Evolutionary conservation across 2,888 invertebrate genomes (phyloP), one percentile per base, ranked within the genome.

Genomic region (Cephus spinipes): DNA sequence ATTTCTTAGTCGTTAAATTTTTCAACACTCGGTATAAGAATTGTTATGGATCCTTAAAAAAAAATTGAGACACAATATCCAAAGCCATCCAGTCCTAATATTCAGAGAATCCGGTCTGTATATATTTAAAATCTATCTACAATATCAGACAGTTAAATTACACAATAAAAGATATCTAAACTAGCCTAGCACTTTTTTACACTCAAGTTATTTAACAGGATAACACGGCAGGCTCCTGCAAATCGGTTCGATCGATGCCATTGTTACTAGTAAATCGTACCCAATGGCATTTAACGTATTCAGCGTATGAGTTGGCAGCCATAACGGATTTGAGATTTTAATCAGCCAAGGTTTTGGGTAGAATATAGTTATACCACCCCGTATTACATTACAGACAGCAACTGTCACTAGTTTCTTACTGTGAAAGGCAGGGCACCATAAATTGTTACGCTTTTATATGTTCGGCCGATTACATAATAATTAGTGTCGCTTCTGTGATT

Each of bases 381-480:
- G 31, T 33, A 31, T 71, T 71, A 55, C 55, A 55, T 55, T 55
- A 55, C 34, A 55, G 69, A 36, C 69, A 82, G 77, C 81, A 79
- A 81, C 81, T 75, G 80, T 83, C 80, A 76, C 81, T 77, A 71
- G 71, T 78, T 80, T 81, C 80, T 77, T 79, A 82, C 83, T 83
- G 84, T 81, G 84, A 84, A 85, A 84, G 84, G 85, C 76, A 79
- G 79, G 77, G 79, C 79, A 83, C 81, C 83, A 80, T 79, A 81
- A 82, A 73, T 79, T 71, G 80, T 78, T 79, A 75, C 78, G 77
- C 83, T 55, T 55, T 15, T 73, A 79, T 75, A 81, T 77, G 80
- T 79, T 82, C 82, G 80, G 82, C 81, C 80, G 81, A 81, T 85
- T 85, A 79, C 80, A 81, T 82, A 85, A 85, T 82, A 80, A 83